Evolutionary conservation across 2,113 vertebrate genomes (phyloP).

Genomic region (Megaptera novaeangliae): DNA sequence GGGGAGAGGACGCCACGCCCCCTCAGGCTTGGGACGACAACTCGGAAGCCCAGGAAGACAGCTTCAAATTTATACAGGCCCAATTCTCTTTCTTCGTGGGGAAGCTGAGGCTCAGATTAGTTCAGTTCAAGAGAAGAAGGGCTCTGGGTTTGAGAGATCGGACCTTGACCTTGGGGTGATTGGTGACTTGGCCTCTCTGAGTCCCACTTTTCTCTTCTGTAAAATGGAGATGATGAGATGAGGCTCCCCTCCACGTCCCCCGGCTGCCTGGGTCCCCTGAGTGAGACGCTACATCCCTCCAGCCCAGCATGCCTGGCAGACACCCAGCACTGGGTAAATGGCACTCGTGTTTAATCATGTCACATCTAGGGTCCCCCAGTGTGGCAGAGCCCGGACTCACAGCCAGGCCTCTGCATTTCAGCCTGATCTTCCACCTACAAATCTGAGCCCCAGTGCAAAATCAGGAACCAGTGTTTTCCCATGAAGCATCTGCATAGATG

Average conservation of each 20-base stretch:
- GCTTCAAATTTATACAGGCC: neutral
- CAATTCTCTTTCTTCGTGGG: neutral
- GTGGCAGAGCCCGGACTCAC: neutral
- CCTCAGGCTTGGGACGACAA: neutral
- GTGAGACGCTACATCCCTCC: neutral
- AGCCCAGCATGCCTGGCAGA: neutral
- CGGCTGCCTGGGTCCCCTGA: neutral
- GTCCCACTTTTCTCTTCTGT: neutral
- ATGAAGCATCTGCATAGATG: neutral
- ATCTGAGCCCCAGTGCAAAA: neutral
- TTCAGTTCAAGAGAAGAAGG: neutral
- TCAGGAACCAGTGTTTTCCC: neutral
- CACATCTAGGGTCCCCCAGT: neutral
- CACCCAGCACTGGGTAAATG: neutral
- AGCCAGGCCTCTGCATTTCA: neutral
- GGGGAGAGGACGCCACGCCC: constrained; percentile 17
- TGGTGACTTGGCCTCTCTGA: neutral
- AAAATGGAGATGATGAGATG: neutral
- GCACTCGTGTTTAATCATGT: neutral
- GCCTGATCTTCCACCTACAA: neutral
- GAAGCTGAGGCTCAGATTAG: neutral
- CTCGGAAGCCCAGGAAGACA: neutral
- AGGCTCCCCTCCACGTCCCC: neutral
- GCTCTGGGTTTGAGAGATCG: neutral
- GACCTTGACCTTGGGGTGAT: neutral